phyloP scores from a whole-genome alignment of 2,797 vertebrate species.

The Diplodus puntazzo region DNA sequence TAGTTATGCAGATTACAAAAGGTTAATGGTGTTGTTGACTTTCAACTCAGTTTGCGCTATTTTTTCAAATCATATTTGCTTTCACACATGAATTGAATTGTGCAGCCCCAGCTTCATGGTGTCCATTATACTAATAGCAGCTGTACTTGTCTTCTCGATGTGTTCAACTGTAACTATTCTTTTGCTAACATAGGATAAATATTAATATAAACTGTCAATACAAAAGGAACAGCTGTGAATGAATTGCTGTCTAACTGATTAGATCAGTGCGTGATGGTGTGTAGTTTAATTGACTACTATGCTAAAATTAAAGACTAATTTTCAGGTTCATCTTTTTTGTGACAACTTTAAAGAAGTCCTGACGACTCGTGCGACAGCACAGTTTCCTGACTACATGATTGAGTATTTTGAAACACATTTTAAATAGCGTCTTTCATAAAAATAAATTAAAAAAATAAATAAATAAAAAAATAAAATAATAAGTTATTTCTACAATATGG shows the following conservation, averaged over 20 bases:
- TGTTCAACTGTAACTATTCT: not conserved
- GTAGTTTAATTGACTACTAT: too few relatives aligned
- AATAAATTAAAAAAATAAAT: too few relatives aligned
- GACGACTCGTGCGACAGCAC: too few relatives aligned
- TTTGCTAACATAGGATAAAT: not conserved
- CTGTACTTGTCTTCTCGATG: not conserved
- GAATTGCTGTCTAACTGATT: not conserved
- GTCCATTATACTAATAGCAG: not conserved
- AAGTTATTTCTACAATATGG: too few relatives aligned
- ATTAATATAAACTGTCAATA: too few relatives aligned
- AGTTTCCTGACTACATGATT: too few relatives aligned
- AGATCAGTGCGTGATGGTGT: not conserved
- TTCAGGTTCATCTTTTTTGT: too few relatives aligned
- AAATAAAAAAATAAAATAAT: too few relatives aligned
- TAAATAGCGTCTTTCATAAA: too few relatives aligned
- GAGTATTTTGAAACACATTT: too few relatives aligned
- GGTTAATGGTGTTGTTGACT: slow-evolving; percentile 18
- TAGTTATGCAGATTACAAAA: slow-evolving; percentile 14
- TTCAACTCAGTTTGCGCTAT: not conserved
- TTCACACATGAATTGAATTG: not conserved
- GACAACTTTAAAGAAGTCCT: too few relatives aligned
- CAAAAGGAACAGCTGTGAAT: not conserved
- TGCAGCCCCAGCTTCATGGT: not conserved
- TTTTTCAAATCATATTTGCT: not conserved
- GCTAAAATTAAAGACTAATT: too few relatives aligned